Percentiles rank a stretch among this genome's conserved stretches.
phyloP scores from a whole-genome alignment of 2,113 vertebrate genomes.

The Takifugu flavidus region DNA sequence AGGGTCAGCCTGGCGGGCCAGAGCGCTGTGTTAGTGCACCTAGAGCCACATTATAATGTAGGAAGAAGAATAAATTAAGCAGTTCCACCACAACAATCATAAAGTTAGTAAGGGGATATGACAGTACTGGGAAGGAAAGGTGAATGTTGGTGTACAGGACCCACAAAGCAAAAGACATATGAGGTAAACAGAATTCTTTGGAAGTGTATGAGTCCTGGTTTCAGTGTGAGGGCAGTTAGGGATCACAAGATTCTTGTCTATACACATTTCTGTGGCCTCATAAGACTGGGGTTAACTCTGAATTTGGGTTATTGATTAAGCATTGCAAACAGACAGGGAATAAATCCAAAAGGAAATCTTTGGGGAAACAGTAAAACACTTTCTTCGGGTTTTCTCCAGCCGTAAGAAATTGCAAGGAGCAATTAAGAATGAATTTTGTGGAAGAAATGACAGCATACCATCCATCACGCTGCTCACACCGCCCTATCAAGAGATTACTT shows the following conservation, averaged over 20 bases:
- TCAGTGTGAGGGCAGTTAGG: too few species aligned
- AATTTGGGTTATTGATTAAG: too few species aligned
- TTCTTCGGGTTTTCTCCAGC: conserved; percentile 46
- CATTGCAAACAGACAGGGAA: conserved; percentile 4
- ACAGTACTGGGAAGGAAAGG: too few species aligned
- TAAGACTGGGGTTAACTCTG: too few species aligned
- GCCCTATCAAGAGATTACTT: conserved; percentile 66
- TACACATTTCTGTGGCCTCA: too few species aligned
- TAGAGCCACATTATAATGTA: neutral
- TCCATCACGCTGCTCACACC: conserved; percentile 61
- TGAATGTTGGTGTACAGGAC: too few species aligned
- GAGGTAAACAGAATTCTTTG: too few species aligned
- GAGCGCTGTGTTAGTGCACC: neutral
- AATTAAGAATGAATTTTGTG: conserved; percentile 61
- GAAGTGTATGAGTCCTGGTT: too few species aligned
- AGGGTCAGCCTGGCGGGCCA: neutral
- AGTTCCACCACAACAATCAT: neutral
- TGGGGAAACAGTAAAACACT: conserved; percentile 25
- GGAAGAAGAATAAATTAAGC: neutral
- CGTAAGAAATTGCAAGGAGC: conserved; percentile 56
- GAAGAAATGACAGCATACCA: conserved; percentile 43
- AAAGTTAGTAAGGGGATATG: neutral
- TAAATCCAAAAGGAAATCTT: conserved; percentile 21
- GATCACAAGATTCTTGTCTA: too few species aligned
- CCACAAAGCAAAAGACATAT: too few species aligned